Base-by-base conservation (phyloP, 2,888 invertebrate species). In the Villa cingulata region DNA sequence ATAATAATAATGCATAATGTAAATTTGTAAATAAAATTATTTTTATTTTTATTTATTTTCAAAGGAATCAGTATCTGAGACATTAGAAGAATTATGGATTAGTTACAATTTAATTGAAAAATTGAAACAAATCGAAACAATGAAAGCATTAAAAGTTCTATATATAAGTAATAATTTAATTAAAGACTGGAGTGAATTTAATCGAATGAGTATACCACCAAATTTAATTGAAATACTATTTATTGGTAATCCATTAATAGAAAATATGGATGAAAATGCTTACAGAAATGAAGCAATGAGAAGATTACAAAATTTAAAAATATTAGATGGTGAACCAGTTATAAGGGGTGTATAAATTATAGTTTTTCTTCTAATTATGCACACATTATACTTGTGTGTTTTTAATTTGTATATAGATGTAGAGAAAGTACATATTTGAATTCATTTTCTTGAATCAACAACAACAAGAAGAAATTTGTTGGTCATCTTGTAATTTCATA, bases 21-120 rank as follows among this genome's bases (percentile, higher is more conserved):
- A n/a, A n/a, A n/a, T n/a, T n/a, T n/a, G n/a, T n/a, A n/a, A n/a
- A n/a, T n/a, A n/a, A n/a, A n/a, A n/a, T 37, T 37, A 12, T 19
- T 20, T 6, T 19, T 14, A 36, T 36, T 16, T 37, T 51, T 27
- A 17, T 41, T 38, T 23, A 34, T n/a, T 29, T 9, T 34, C 15
- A 41, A 17, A 82, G 81, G 95, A 96, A 70, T 78, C 79, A 0
- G 73, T 94, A 7, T 84, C 81, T 0, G 94, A 95, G 16, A 86
- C 87, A 0, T 65, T 96, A 29, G 89, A 92, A 64, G 86, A 96
- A 63, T 68, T 96, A 2, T 96, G 95, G 95, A 80, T 94, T 43
- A 95, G 94, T 0, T 95, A 94, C 63, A 95, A 96, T 66, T 68
- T 81, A 37, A 83, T 96, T 45, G 95, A 96, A 60, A 94, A 92